These are phyloP conservation scores for Hypotaenidia philippensis DNA, from an alignment of 2,797 vertebrate species.

Conservation along the genomic window DNA sequence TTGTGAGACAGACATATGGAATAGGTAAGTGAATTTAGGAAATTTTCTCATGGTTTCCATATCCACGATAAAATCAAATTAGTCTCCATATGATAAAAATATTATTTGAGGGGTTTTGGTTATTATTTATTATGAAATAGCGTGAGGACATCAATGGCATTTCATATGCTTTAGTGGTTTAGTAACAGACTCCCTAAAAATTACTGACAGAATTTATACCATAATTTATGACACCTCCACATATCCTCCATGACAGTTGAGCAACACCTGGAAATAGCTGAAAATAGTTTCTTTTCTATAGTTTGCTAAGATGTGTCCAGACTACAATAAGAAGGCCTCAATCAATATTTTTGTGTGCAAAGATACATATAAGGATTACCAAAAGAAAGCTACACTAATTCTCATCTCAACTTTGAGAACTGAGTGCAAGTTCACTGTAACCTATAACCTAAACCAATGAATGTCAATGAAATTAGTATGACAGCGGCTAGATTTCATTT, in stretches of 20 bases:
- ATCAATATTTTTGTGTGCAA: not conserved
- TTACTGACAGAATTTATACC: not conserved
- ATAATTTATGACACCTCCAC: not conserved
- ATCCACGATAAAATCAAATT: not conserved
- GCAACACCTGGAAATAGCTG: not conserved
- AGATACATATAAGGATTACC: not conserved
- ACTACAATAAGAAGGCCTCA: not conserved
- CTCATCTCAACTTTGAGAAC: not conserved
- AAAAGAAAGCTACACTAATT: not conserved
- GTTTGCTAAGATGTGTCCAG: not conserved
- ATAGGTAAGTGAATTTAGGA: not conserved
- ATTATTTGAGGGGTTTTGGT: rapidly evolving
- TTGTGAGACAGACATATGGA: not conserved
- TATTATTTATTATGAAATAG: not conserved
- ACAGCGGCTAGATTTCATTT: not conserved
- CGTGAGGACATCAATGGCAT: not conserved
- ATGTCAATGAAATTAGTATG: not conserved
- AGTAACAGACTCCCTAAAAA: not conserved
- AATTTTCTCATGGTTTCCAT: not conserved
- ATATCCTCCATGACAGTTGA: not conserved
- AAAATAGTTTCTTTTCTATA: not conserved
- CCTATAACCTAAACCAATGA: not conserved
- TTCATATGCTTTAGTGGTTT: not conserved
- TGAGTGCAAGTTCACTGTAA: not conserved
- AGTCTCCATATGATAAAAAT: not conserved